phyloP scores from a whole-genome alignment of 2,888 invertebrate genomes.

The Ferdinandea cuprea region DNA sequence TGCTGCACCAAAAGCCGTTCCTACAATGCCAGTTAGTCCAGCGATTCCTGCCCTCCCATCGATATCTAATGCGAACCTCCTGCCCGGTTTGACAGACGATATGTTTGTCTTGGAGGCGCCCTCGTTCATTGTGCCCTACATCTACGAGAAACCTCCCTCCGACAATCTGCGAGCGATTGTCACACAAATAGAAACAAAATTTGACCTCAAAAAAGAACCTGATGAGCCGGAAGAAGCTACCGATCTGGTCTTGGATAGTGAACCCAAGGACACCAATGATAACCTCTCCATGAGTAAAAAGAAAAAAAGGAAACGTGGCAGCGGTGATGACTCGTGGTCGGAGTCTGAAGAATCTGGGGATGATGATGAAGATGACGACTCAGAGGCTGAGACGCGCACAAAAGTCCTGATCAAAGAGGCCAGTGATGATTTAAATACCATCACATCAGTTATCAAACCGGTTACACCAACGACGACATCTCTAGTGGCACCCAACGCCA shows the following conservation, averaged over 20 bases:
- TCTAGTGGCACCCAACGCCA: conserved; percentile 79
- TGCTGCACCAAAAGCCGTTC: conserved; percentile 79
- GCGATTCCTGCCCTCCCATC: conserved; percentile 80
- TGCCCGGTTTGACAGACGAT: conserved; percentile 94
- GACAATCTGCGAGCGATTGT: conserved; percentile 90
- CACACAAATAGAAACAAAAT: conserved; percentile 86
- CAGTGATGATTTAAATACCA: conserved; percentile 84
- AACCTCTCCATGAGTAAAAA: conserved; percentile 81
- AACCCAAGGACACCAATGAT: conserved; percentile 76
- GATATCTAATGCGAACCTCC: conserved; percentile 85
- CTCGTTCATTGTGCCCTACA: conserved; percentile 96
- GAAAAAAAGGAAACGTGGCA: conserved; percentile 79
- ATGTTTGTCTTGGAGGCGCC: conserved; percentile 97
- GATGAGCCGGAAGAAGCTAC: conserved; percentile 85
- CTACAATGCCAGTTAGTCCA: conserved; percentile 73
- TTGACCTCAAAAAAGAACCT: conserved; percentile 84
- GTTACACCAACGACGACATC: conserved; percentile 76
- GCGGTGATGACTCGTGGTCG: conserved; percentile 86
- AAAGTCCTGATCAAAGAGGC: conserved; percentile 85
- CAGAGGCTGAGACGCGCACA: conserved; percentile 84
- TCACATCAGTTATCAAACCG: conserved; percentile 83
- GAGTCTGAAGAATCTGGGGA: conserved; percentile 84
- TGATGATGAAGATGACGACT: conserved; percentile 83
- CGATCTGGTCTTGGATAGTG: conserved; percentile 82
- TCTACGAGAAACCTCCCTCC: conserved; percentile 94